phyloP scores from a whole-genome alignment of 2,113 vertebrate genomes.

The Phainopepla nitens region DNA sequence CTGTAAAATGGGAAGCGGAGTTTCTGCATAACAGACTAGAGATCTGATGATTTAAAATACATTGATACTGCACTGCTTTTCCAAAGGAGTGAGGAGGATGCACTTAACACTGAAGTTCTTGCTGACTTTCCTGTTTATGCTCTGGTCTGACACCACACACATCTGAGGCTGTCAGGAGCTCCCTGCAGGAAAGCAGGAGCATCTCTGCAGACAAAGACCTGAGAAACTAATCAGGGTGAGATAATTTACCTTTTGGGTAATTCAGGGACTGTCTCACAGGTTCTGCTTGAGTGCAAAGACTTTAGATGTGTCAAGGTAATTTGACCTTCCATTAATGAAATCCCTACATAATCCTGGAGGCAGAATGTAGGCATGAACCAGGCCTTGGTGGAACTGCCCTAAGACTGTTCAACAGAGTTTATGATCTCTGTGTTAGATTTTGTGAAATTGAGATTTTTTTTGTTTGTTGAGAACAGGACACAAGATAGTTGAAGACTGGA shows the following conservation, averaged over 20 bases:
- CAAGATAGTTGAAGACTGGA: not conserved
- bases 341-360: not conserved
- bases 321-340: not conserved
- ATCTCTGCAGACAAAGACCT: not conserved
- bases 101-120: not conserved
- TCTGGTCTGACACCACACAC: not conserved
- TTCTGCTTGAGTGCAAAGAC: not conserved
- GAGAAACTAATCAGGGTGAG: not conserved
- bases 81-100: not conserved
- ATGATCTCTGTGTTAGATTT: not conserved
- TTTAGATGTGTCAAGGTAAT: not conserved
- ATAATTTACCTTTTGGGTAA: not conserved
- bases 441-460: not conserved
- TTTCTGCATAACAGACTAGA: not conserved
- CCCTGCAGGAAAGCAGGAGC: not conserved
- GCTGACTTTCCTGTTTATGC: not conserved
- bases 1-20: not conserved
- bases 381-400: not conserved
- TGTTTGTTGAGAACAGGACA: not conserved
- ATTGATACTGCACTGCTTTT: not conserved
- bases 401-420: not conserved
- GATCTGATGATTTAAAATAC: not conserved
- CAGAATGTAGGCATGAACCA: not conserved
- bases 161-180: not conserved
- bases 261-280: not conserved